Percentiles rank a stretch among this genome's conserved stretches.
phyloP scores from a whole-genome alignment of 2,888 invertebrate genomes.

The Blastobasis lacticolella region DNA sequence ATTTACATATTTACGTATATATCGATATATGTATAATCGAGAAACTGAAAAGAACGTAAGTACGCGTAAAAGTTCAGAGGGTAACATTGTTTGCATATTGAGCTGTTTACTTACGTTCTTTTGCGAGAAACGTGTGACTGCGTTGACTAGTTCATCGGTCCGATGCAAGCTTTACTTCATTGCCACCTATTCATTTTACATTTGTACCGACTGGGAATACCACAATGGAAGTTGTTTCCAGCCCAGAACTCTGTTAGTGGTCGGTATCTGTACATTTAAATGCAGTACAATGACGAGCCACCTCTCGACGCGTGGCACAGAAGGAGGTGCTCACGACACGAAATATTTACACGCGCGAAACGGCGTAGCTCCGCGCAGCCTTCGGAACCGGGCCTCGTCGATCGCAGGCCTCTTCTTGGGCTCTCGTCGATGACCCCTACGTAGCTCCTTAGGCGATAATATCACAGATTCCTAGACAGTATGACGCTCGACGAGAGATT shows the following conservation, averaged over 20 bases:
- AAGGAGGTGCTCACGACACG: too few relatives aligned
- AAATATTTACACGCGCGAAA: too few relatives aligned
- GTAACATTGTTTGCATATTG: background rate
- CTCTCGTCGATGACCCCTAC: conserved; percentile 6
- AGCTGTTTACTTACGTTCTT: conserved; percentile 4
- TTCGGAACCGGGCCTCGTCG: too few relatives aligned
- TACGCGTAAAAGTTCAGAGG: too few relatives aligned
- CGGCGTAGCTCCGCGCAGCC: too few relatives aligned
- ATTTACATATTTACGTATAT: conserved; percentile 15
- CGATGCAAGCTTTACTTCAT: conserved; percentile 31
- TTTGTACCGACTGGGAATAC: conserved; percentile 17
- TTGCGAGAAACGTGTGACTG: conserved; percentile 14
- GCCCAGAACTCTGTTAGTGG: too few relatives aligned
- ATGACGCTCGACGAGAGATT: conserved; percentile 29
- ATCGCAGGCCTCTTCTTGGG: too few relatives aligned
- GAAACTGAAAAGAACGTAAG: too few relatives aligned
- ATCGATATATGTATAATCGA: conserved; percentile 13
- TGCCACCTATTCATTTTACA: conserved; percentile 30
- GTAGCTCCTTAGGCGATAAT: conserved; percentile 64
- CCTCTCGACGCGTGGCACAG: too few relatives aligned
- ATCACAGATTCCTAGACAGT: conserved; percentile 66
- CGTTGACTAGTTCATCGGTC: conserved; percentile 39
- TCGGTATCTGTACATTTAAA: conserved; percentile 20
- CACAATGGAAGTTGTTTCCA: too few relatives aligned
- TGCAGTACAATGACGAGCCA: conserved; percentile 27